Percentiles rank a stretch among this genome's conserved stretches.
Evolutionary conservation across 2,113 vertebrate genomes (phyloP).

Genomic region (Formicarius rufipectus): DNA sequence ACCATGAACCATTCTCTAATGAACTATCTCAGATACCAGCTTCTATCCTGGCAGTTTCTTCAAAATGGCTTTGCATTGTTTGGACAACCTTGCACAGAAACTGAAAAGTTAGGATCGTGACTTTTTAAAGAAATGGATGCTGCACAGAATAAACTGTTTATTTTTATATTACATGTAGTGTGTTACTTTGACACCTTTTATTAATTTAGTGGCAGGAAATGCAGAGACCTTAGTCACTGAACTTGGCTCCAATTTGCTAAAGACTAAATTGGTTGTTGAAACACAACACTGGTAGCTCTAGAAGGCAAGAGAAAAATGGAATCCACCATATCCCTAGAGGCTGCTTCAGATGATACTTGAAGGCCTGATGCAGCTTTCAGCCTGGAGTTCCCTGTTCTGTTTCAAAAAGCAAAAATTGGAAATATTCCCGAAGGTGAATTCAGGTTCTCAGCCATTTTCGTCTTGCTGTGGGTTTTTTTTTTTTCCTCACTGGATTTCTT

Average conservation of each 20-base stretch:
- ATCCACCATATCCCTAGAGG: background rate
- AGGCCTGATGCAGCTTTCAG: background rate
- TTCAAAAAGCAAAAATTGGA: background rate
- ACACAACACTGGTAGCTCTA: background rate
- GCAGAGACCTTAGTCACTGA: background rate
- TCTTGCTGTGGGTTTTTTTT: background rate
- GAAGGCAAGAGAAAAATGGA: background rate
- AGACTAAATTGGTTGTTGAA: background rate
- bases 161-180: background rate
- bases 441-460: background rate
- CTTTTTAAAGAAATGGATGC: background rate
- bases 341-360: background rate
- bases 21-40: background rate
- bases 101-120: background rate
- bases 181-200: background rate
- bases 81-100: background rate
- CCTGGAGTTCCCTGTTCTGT: background rate
- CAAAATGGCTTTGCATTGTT: background rate
- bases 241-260: background rate
- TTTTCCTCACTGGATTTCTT: background rate
- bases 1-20: background rate
- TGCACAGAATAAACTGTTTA: conserved; percentile 5
- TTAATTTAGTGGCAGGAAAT: background rate
- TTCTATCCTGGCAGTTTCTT: background rate
- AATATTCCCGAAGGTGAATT: background rate